These are phyloP conservation scores for Pseudomyrmex sp. DNA, from an alignment of 1,140 invertebrate species.

Conservation along the genomic window DNA sequence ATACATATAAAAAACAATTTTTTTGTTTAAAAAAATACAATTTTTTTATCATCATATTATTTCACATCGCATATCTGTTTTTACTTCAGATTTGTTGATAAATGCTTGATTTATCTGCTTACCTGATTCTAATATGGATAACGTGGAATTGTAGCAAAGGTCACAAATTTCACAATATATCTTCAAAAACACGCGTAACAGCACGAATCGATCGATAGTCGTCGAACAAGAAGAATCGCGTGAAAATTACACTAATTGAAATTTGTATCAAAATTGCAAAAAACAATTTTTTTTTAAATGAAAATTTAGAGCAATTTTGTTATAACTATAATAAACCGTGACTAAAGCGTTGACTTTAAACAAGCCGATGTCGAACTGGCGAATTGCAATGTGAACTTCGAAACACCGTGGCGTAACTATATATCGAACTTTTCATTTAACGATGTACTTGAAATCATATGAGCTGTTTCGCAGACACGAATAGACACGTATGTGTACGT, in stretches of 20 bases:
- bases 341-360: neutral
- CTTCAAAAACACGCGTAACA: neutral
- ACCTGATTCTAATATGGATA: conserved; percentile 25
- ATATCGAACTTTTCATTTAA: conserved; percentile 53
- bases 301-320: too few species aligned
- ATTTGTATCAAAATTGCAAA: neutral
- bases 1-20: neutral
- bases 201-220: neutral
- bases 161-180: conserved; percentile 23
- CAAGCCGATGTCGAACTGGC: neutral
- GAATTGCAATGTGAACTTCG: conserved; percentile 23
- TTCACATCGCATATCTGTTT: neutral
- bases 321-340: too few species aligned
- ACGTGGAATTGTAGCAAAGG: neutral
- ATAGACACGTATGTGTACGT: too few species aligned
- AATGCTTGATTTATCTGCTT: conserved; percentile 39
- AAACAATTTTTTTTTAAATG: neutral
- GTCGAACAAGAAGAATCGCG: neutral
- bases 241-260: conserved; percentile 15
- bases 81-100: conserved; percentile 21
- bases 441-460: conserved; percentile 24
- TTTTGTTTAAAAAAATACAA: neutral
- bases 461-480: conserved; percentile 21
- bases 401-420: neutral
- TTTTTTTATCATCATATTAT: neutral